Conservation (phyloP, 2,888 invertebrate species). For the Rhagophthalmus giganteus region DNA sequence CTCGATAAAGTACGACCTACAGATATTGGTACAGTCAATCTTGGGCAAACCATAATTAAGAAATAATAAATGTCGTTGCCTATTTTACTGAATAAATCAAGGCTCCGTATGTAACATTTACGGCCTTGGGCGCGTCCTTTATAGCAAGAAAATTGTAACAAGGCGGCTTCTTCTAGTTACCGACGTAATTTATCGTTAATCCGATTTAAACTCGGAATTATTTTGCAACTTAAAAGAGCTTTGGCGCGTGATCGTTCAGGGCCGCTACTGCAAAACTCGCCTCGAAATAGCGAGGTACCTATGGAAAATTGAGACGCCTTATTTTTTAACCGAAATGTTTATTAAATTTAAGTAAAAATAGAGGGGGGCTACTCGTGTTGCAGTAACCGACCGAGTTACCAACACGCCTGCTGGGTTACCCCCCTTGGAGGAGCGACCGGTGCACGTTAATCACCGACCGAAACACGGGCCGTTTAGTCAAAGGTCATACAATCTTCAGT, state of each 20-base stretch:
- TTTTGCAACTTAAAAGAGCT: constrained; percentile 2
- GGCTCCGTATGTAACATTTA: not conserved
- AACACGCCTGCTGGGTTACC: constrained; percentile 34
- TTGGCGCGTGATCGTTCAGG: not conserved
- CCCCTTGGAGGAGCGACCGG: constrained; percentile 35
- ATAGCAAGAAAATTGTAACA: constrained; percentile 8
- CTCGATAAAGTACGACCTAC: too few relatives aligned
- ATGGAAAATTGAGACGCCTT: too few relatives aligned
- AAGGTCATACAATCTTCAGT: constrained; percentile 29
- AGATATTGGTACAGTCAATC: constrained; percentile 4
- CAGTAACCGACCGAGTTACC: constrained; percentile 26
- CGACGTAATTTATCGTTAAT: constrained; percentile 8
- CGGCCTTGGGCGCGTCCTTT: constrained; percentile 9
- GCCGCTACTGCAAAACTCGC: too few relatives aligned
- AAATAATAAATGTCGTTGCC: constrained; percentile 4
- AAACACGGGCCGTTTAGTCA: constrained; percentile 34
- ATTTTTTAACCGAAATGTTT: too few relatives aligned
- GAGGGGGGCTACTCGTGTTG: too few relatives aligned
- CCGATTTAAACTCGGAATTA: constrained; percentile 9
- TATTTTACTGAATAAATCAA: constrained; percentile 2
- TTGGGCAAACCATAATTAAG: constrained; percentile 6
- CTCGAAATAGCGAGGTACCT: too few relatives aligned
- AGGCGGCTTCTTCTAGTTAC: constrained; percentile 16
- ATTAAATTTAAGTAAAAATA: too few relatives aligned
- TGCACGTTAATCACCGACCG: constrained; percentile 38